phyloP scores from a whole-genome alignment of 2,797 vertebrate genomes.

The Coregonus suidteri region DNA sequence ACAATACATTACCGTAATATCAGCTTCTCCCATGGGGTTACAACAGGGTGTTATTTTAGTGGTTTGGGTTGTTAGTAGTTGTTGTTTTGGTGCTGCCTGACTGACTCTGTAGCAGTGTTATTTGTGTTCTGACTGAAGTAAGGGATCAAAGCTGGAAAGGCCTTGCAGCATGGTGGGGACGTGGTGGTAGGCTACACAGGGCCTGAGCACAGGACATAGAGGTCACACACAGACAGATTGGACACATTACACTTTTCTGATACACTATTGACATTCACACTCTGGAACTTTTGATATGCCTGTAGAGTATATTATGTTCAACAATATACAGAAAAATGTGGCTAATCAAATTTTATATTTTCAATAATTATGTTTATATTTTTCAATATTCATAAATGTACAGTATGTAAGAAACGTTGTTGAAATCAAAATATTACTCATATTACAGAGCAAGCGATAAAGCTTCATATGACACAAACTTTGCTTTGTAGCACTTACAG shows the following conservation, averaged over 20 bases:
- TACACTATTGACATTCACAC: background rate
- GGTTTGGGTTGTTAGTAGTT: background rate
- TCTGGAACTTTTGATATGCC: too few relatives aligned
- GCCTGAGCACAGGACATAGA: background rate
- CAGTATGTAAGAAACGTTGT: too few relatives aligned
- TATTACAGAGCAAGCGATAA: too few relatives aligned
- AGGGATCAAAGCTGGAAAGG: conserved; percentile 2
- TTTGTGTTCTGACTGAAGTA: conserved; percentile 9
- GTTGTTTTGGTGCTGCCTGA: background rate
- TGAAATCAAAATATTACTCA: too few relatives aligned
- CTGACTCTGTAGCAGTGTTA: background rate
- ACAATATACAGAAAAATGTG: too few relatives aligned
- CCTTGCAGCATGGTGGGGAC: background rate
- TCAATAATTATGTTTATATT: too few relatives aligned
- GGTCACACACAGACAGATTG: background rate
- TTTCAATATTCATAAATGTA: too few relatives aligned
- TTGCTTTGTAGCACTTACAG: too few relatives aligned
- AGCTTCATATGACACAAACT: too few relatives aligned
- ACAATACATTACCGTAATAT: background rate
- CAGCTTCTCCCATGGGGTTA: background rate
- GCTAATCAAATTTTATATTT: too few relatives aligned
- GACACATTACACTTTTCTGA: background rate
- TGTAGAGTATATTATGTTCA: too few relatives aligned
- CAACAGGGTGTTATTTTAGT: background rate
- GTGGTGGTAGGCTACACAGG: background rate